Evolutionary conservation across 2,797 vertebrate species (phyloP), one percentile per base, ranked within the genome.

Genomic region (Molossus molossus): DNA sequence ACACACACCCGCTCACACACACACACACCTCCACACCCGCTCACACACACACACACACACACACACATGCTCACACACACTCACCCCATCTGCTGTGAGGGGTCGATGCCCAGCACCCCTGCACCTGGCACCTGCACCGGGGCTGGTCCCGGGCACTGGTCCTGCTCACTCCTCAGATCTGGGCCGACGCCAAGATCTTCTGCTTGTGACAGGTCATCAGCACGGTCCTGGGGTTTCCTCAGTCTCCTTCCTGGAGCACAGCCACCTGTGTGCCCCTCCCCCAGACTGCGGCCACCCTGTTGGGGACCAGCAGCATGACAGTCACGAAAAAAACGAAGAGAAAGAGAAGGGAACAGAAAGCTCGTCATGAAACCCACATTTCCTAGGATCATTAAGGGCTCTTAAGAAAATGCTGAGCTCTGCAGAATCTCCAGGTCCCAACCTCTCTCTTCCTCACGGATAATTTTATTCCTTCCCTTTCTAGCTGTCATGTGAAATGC

Each of bases 391-490:
- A 50, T 81, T 76, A 93, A 45, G 40, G 92, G 92, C 79, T 77
- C 94, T 6, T 33, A 53, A 5, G 72, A 85, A 95, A 96, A 92
- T 0, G 27, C 53, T 83, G 37, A 87, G 79, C 20, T 90, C 91
- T 40, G 69, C 67, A 0, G 5, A 92, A 69, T 37, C 67, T 21
- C 33, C 64, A 0, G 60, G 9, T 23, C 45, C 67, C 79, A 11
- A 18, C 23, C 87, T 37, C 95, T 37, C 95, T 94, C 96, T 85
- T 65, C 62, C 87, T 93, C 72, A 27, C 33, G 64, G 40, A 40
- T 7, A 2, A 6, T 1, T 15, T 2, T 37, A 20, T 10, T 4
- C n/a, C 45, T 40, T 33, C 37, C 27, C 20, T 53, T 57, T 20
- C 48, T 2, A 0, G 55, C 64, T 77, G 96, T 93, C 60, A 14